Base-by-base conservation (phyloP, 37 sponge, comb jelly and placozoan genomes). In the Corticium candelabrum region DNA sequence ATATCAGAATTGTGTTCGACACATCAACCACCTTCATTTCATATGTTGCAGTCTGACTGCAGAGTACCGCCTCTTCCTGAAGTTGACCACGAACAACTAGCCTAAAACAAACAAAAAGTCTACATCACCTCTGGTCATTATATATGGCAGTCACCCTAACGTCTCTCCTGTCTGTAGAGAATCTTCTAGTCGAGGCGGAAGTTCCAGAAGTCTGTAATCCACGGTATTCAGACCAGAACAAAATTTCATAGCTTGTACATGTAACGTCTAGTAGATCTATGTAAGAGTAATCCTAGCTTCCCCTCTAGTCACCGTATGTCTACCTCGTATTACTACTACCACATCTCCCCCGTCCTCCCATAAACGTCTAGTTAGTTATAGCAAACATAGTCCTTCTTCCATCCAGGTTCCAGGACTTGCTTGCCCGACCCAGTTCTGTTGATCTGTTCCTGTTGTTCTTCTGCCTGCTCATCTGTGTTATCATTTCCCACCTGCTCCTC, bases 1-100 rank as follows among this genome's bases (percentile, higher is more conserved):
- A n/a, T n/a, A n/a, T n/a, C 29, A 96, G 85, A 35, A 96, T 75
- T 3, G 88, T 78, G 72, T 96, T 96, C 68, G 93, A 92, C 7
- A 91, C 90, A 40, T 92, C 94, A 27, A 85, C 95, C 2, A 85
- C 68, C 68, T 81, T 82, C 27, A 96, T 43, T n/a, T 93, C 91
- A 76, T 80, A 96, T 2, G 90, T 86, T 35, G 38, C 41, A 76
- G 82, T 67, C 34, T 83, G 37, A 4, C 90, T 92, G 67, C 96
- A 96, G 37, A 96, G 79, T 0, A 92, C 90, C 34, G 93, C 96
- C 0, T 92, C 87, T 33, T 96, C 96, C 37, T 50, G 37, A 1
- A 74, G 81, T 2, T 87, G 79, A 56, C 96, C 96, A 43, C 93
- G 83, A 0, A 96, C 68, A 33, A 90, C 86, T 33, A 93, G 77